Conservation (phyloP, 2,113 vertebrate species). For the Xenopus laevis region DNA sequence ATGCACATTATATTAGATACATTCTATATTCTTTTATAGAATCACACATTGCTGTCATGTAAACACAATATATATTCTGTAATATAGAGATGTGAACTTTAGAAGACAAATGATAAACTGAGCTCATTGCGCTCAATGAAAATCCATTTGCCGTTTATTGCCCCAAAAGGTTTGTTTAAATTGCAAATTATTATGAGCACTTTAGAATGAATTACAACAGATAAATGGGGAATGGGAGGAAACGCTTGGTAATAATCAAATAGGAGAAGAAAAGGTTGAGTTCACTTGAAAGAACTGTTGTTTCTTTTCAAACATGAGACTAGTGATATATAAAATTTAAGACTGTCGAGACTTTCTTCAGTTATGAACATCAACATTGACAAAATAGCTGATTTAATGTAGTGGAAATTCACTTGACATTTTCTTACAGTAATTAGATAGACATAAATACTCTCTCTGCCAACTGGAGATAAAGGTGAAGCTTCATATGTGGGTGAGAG, state of each 20-base stretch:
- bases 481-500: background rate
- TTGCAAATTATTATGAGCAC: conserved; percentile 31
- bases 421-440: conserved; percentile 2
- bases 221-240: conserved; percentile 4
- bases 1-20: too few relatives aligned
- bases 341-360: background rate
- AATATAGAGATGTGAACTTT: too few relatives aligned
- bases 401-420: background rate
- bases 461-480: background rate
- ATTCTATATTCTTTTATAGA: background rate
- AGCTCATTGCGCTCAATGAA: conserved; percentile 21
- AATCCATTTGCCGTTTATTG: conserved; percentile 31
- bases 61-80: too few relatives aligned
- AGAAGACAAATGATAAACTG: conserved; percentile 12
- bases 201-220: conserved; percentile 21
- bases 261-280: background rate
- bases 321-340: background rate
- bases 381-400: conserved; percentile 9
- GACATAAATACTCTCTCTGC: background rate
- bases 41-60: conserved; percentile 20
- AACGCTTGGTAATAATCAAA: conserved; percentile 10
- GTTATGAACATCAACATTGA: background rate
- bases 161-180: conserved; percentile 18
- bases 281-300: background rate
- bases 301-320: background rate